These are phyloP conservation scores for Bubo bubo DNA, from an alignment of 2,113 vertebrate species.

Conservation along the genomic window DNA sequence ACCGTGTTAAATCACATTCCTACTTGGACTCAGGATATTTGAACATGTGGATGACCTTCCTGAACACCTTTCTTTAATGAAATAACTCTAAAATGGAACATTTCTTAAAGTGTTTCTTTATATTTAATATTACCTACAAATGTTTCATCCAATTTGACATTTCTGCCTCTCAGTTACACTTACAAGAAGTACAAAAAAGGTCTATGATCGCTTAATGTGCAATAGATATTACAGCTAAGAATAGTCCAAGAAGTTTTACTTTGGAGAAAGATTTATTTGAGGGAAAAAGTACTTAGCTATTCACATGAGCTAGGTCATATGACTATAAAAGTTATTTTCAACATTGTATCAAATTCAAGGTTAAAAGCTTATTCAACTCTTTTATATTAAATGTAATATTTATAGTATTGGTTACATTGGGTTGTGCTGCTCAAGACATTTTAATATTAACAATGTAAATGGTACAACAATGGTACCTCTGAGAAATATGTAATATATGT, in stretches of 20 bases:
- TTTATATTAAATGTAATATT: constrained; percentile 59
- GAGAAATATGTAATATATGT: constrained; percentile 62
- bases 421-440: constrained; percentile 28
- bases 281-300: neutral
- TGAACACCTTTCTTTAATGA: neutral
- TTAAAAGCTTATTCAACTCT: constrained; percentile 55
- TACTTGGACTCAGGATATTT: neutral
- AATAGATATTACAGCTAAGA: constrained; percentile 12
- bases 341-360: constrained; percentile 46
- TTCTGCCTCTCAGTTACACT: constrained; percentile 12
- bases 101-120: neutral
- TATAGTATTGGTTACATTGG: constrained; percentile 49
- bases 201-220: constrained; percentile 26
- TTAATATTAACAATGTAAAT: constrained; percentile 61
- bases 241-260: constrained; percentile 35
- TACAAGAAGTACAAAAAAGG: constrained; percentile 15
- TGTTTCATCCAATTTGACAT: constrained; percentile 6
- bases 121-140: neutral
- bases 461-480: constrained; percentile 39
- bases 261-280: constrained; percentile 46
- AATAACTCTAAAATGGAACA: neutral
- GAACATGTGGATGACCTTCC: neutral
- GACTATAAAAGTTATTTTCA: constrained; percentile 48
- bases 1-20: neutral
- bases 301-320: constrained; percentile 8